Evolutionary conservation across 2,113 vertebrate genomes (phyloP).

Genomic region (Myotis yumanensis): DNA sequence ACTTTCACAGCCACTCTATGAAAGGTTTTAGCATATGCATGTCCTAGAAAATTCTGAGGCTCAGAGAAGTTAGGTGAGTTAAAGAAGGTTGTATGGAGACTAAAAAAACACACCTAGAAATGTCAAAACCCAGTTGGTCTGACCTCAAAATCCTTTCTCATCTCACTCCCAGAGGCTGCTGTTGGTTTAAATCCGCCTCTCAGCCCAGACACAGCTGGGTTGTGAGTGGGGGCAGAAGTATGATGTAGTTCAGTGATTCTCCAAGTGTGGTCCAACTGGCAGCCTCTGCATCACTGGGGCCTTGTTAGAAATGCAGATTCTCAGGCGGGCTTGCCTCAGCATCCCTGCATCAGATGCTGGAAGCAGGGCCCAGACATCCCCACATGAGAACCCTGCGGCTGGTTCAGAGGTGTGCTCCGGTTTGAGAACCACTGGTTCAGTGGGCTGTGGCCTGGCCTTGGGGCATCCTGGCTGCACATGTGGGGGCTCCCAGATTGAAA

Average conservation of each 20-base stretch:
- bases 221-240: neutral
- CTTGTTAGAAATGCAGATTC: neutral
- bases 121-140: neutral
- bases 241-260: neutral
- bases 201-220: neutral
- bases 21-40: neutral
- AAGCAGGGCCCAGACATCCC: neutral
- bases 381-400: too few relatives aligned
- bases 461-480: neutral
- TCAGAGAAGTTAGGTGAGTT: neutral
- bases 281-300: neutral
- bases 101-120: neutral
- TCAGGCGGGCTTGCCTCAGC: neutral
- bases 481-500: neutral
- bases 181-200: neutral
- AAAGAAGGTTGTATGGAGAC: neutral
- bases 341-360: neutral
- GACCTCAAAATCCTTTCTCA: neutral
- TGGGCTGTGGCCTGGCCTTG: neutral
- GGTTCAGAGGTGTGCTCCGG: neutral
- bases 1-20: neutral
- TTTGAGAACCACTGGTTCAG: too few relatives aligned
- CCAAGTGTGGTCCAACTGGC: neutral
- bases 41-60: constrained; percentile 21
- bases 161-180: neutral